Conservation (phyloP, 2,888 invertebrate genomes). For the Petrolisthes cinctipes region DNA sequence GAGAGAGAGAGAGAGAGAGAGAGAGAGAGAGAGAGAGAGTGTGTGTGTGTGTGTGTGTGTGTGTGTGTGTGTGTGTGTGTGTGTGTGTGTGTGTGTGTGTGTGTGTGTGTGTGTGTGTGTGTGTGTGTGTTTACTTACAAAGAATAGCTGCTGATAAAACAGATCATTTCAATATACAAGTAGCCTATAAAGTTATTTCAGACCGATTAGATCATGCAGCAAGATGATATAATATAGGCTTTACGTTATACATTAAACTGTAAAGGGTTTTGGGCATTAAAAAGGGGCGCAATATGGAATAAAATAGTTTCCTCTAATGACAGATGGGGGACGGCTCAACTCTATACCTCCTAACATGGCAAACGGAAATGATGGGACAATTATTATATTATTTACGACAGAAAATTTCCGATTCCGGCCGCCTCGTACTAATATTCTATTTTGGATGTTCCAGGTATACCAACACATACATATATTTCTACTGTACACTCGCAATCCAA, state of each 20-base stretch:
- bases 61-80: constrained; percentile 30
- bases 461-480: background rate
- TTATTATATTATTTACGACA: too few species aligned
- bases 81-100: constrained; percentile 34
- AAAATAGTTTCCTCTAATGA: background rate
- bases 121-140: constrained; percentile 13
- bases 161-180: too few species aligned
- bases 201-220: too few species aligned
- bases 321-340: background rate
- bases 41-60: constrained; percentile 30
- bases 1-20: background rate
- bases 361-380: too few species aligned
- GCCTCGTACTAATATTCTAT: background rate
- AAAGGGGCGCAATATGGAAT: background rate
- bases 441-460: background rate
- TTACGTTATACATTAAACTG: too few species aligned
- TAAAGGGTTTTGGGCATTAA: background rate
- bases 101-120: constrained; percentile 39
- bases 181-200: too few species aligned
- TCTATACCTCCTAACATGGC: background rate
- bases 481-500: background rate
- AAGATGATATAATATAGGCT: too few species aligned
- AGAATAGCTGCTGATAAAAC: background rate
- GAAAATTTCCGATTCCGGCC: too few species aligned
- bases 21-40: constrained; percentile 12